phyloP scores from a whole-genome alignment of 2,888 invertebrate species.

The Mimumesa dahlbomi region DNA sequence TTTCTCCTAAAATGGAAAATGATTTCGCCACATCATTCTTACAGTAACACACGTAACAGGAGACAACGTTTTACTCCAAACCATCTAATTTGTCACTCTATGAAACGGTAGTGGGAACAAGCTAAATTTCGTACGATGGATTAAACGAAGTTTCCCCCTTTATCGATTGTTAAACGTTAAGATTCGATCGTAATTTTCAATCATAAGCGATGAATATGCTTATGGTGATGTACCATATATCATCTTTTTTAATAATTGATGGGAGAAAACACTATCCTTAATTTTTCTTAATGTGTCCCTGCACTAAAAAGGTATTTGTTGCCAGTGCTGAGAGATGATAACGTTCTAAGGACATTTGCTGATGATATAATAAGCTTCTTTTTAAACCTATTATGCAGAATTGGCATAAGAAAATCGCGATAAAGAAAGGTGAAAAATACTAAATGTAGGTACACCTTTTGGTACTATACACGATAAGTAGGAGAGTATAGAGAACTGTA shows the following conservation, averaged over 20 bases:
- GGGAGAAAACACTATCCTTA: conserved; percentile 7
- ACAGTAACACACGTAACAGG: conserved; percentile 29
- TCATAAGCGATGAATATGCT: conserved; percentile 15
- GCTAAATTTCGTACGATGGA: conserved; percentile 30
- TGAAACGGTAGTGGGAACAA: conserved; percentile 52
- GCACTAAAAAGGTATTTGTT: conserved; percentile 30
- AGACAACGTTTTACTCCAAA: conserved; percentile 37
- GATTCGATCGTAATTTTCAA: conserved; percentile 20
- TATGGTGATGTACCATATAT: conserved; percentile 12
- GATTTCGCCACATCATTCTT: conserved; percentile 37
- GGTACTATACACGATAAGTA: conserved; percentile 26
- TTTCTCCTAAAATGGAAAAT: conserved; percentile 43
- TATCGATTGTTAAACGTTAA: conserved; percentile 21
- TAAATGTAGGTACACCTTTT: conserved; percentile 19
- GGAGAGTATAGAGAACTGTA: conserved; percentile 23
- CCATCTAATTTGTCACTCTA: conserved; percentile 48
- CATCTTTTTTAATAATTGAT: conserved; percentile 22
- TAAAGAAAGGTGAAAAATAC: no score
- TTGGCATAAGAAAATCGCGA: no score
- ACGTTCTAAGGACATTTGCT: not conserved
- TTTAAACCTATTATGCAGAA: conserved; percentile 19
- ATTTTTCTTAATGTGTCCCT: conserved; percentile 13
- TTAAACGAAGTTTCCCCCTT: conserved; percentile 35
- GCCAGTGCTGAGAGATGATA: conserved; percentile 15
- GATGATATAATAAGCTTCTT: conserved; percentile 37